Conservation (phyloP, 2,113 vertebrate genomes). For the Neodon shergylaensis region DNA sequence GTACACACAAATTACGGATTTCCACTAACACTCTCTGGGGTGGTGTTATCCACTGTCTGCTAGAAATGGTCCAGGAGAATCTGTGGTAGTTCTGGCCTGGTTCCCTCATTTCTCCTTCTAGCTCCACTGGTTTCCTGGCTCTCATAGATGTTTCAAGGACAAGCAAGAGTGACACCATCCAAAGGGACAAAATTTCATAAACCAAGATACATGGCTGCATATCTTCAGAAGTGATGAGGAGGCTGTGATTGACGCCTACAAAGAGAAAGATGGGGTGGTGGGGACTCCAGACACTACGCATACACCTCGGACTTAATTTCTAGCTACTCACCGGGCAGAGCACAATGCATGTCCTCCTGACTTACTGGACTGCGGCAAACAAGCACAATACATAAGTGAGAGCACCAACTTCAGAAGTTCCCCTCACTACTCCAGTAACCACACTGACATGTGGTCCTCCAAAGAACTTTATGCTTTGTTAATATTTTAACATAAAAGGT, state of each 20-base stretch:
- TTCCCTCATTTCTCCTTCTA: neutral
- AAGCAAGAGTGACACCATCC: neutral
- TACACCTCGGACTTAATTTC: neutral
- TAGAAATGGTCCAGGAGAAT: neutral
- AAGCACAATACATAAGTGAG: neutral
- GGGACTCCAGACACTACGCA: neutral
- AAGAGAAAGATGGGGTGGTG: neutral
- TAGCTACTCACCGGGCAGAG: neutral
- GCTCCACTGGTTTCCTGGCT: neutral
- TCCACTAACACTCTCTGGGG: neutral
- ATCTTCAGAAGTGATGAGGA: neutral
- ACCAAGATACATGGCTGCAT: neutral
- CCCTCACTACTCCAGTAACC: neutral
- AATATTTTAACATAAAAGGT: neutral
- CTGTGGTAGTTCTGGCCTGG: neutral
- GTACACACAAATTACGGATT: neutral
- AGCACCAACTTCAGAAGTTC: neutral
- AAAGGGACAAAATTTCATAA: neutral
- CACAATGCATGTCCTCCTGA: neutral
- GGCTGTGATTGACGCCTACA: neutral
- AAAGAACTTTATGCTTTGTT: neutral
- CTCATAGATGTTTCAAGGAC: neutral
- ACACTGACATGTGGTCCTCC: neutral
- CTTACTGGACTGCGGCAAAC: neutral
- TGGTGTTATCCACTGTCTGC: neutral